Conservation (phyloP, 2,113 vertebrate genomes). For the Panthera tigris region DNA sequence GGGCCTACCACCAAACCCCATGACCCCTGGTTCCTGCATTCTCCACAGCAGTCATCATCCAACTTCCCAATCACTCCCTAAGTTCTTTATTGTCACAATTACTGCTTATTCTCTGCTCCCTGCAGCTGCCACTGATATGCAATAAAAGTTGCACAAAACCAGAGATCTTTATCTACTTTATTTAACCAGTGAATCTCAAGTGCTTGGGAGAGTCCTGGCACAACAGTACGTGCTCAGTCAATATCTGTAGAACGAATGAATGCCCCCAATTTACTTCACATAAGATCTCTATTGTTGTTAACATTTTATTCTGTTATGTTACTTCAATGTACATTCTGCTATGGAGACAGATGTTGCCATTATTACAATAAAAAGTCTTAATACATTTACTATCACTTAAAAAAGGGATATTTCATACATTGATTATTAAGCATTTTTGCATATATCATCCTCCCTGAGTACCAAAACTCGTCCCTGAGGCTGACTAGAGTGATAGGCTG, state of each 20-base stretch:
- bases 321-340: not conserved
- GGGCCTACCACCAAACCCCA: not conserved
- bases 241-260: not conserved
- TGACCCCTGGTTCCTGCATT: not conserved
- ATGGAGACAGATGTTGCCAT: not conserved
- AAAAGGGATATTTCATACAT: not conserved
- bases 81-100: not conserved
- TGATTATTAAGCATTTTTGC: not conserved
- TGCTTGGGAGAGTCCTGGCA: not conserved
- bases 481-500: not conserved
- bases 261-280: not conserved
- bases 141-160: not conserved
- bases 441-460: not conserved
- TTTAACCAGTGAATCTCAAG: not conserved
- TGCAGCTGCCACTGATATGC: not conserved
- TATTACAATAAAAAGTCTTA: not conserved
- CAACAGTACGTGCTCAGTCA: not conserved
- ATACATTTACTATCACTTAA: not conserved
- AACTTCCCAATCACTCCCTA: not conserved
- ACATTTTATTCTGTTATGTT: not conserved
- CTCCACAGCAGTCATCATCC: not conserved
- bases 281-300: not conserved
- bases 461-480: not conserved
- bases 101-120: not conserved
- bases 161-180: not conserved